A percentile compares a stretch with the other conserved stretches of the same genome.
phyloP scores from a whole-genome alignment of 2,888 invertebrate genomes.

The Scaptodrosophila latifasciaeformis region DNA sequence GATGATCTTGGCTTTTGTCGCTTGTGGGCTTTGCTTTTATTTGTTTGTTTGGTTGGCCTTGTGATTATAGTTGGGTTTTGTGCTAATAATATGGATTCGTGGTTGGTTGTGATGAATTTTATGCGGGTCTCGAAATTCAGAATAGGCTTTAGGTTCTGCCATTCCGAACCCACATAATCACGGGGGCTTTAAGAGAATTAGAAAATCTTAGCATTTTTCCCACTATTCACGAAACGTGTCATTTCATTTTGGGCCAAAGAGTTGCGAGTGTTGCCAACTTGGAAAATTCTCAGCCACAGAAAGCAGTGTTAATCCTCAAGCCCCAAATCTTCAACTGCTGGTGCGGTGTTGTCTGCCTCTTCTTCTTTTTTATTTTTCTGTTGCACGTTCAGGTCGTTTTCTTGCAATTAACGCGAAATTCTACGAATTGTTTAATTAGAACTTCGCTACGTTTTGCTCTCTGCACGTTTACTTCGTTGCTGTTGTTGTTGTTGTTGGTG shows the following conservation, averaged over 20 bases:
- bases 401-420: slow-evolving; percentile 76
- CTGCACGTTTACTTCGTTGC: slow-evolving; percentile 58
- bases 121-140: slow-evolving; percentile 21
- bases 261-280: no score
- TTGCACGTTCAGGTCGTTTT: slow-evolving; percentile 70
- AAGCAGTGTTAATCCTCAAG: no score
- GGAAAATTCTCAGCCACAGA: no score
- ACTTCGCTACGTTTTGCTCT: slow-evolving; percentile 44
- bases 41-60: no score
- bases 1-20: slow-evolving; percentile 1
- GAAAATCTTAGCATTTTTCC: no score
- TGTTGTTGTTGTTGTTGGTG: no score
- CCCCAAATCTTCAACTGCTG: no score
- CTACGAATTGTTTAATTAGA: slow-evolving; percentile 76
- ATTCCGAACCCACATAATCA: slow-evolving; percentile 27
- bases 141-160: background rate
- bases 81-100: slow-evolving; percentile 43
- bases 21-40: slow-evolving; percentile 26
- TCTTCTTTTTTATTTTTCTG: background rate
- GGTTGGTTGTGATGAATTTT: background rate
- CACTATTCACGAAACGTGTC: slow-evolving; percentile 37
- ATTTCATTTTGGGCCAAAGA: no score
- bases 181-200: no score
- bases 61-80: slow-evolving; percentile 10
- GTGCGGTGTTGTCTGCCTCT: background rate